Evolutionary conservation across 2,888 invertebrate genomes (phyloP).

Genomic region (Chrysolina oricalcia): DNA sequence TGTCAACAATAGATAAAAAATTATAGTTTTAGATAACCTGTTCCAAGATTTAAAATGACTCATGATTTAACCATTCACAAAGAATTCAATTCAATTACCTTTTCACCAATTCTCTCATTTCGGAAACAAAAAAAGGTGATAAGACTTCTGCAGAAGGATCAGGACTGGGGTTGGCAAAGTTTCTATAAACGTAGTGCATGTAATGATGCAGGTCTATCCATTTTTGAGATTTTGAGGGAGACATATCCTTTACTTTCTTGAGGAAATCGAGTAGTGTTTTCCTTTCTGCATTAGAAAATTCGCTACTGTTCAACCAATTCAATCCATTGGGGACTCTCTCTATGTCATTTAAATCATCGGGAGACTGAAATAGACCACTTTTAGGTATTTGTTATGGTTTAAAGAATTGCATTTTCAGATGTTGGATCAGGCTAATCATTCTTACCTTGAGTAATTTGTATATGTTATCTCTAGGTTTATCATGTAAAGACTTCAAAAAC

Average conservation of each 20-base stretch:
- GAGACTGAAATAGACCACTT: conserved; percentile 32
- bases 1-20: not conserved
- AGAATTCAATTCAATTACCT: conserved; percentile 53
- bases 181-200: conserved; percentile 67
- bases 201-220: conserved; percentile 68
- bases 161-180: conserved; percentile 64
- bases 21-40: not conserved
- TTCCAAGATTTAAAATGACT: too few relatives aligned
- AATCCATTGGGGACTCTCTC: conserved; percentile 48
- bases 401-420: conserved; percentile 8
- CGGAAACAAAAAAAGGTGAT: conserved; percentile 62
- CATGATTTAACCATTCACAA: too few relatives aligned
- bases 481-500: conserved; percentile 62
- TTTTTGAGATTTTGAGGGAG: conserved; percentile 59
- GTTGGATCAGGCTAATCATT: not conserved
- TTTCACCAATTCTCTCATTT: conserved; percentile 64
- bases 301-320: conserved; percentile 50
- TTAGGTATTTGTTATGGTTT: conserved; percentile 9
- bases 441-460: conserved; percentile 60
- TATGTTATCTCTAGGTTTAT: conserved; percentile 61
- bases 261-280: conserved; percentile 61
- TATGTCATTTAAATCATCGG: conserved; percentile 46
- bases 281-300: conserved; percentile 56
- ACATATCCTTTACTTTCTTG: conserved; percentile 60
- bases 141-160: conserved; percentile 62